Evolutionary conservation across 23 tunicate genomes (phyloP), one percentile per base, ranked within the genome.

Genomic region (Phallusia fumigata): DNA sequence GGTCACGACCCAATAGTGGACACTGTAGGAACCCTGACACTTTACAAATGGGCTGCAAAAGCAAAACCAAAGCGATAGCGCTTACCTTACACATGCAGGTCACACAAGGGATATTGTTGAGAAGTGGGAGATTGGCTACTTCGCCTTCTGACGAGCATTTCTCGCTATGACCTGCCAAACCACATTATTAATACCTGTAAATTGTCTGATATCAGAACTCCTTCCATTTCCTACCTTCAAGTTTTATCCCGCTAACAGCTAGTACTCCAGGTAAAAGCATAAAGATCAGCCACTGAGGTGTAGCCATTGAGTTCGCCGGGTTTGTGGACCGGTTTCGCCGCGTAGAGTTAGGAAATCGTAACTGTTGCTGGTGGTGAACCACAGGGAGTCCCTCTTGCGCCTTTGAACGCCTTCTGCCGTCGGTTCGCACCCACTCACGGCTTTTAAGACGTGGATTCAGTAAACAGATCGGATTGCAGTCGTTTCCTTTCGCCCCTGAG

Each of bases 71-170:
- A 3, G 10, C 10, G 47, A 40, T 40, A 40, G 10, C 28, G 3
- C 69, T 58, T 16, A 58, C 69, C 69, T 58, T 58, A 58, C 69
- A 58, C 69, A 58, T 58, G 69, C 69, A 58, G 69, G 69, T 58
- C 13, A 58, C 69, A 58, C 69, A 58, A 5, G 69, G 69, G 13
- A 58, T 58, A 58, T 58, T 58, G 28, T 58, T 58, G 15, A 58
- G 69, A 11, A 58, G 13, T 3, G 69, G 69, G 3, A 58, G 69
- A 13, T 58, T 58, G 69, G 69, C 69, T 22, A 58, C 69, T 24
- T 58, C 69, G 26, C 69, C 69, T 16, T 58, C 69, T 6, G 69
- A 22, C 13, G 69, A 58, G 28, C 69, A 58, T 24, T 24, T 58
- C 16, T 58, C 69, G 69, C 69, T 58, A 58, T 58, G 69, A 1